Evolutionary conservation across 1,140 invertebrate genomes (phyloP), one percentile per base, ranked within the genome.

Genomic region (Drosophila ironensis): DNA sequence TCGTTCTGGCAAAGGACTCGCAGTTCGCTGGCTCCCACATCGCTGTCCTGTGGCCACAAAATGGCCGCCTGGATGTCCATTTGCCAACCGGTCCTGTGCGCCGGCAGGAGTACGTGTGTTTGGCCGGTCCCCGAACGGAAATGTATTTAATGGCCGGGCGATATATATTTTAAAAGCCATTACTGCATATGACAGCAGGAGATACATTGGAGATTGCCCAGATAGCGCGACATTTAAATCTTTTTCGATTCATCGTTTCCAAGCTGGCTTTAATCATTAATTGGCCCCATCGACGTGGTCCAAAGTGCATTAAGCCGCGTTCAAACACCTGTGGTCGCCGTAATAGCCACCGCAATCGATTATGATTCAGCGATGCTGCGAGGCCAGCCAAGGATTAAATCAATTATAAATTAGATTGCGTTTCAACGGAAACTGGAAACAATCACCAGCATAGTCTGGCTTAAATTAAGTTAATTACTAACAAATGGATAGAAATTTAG

Each of bases 141-240:
- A 59, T 69, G 64, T 70, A 70, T 70, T 70, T 70, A 70, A 70
- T 70, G 66, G 66, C 45, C 25, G 25, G n/a, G 66, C 66, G 64
- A 70, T 70, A 70, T 70, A 70, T 70, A 70, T 70, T 70, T 70
- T 70, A 70, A 70, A 70, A 59, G 44, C 66, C 66, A 69, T 69
- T 70, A 70, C 66, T 70, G 66, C 66, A 69, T 70, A 69, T 70
- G 66, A 70, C 66, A 70, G 66, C 44, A 28, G 53, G 66, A 59
- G 64, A 69, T 70, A 70, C 66, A 70, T 70, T 59, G 64, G n/a
- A 47, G 64, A 38, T 41, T 57, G 44, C 57, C 30, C n/a, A 28
- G 41, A 68, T 48, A 17, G 25, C 35, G 48, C 19, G 41, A 30
- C 44, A 28, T 22, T 59, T 22, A 57, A 57, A 54, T 45, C 48